Evolutionary conservation across 2,113 vertebrate species (phyloP).

Genomic region (Cettia cetti): DNA sequence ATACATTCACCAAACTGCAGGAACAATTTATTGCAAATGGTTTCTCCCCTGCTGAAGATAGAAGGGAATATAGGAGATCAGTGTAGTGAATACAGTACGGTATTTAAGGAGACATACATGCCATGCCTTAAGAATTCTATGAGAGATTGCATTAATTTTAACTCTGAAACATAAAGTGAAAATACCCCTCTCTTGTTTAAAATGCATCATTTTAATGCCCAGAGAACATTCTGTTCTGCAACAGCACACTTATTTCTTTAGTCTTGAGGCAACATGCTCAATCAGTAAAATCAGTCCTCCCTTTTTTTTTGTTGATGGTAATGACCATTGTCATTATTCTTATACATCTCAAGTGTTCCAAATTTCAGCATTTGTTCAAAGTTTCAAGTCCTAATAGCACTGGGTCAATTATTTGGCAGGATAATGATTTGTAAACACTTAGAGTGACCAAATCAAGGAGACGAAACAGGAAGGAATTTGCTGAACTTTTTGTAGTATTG

Average conservation of each 20-base stretch:
- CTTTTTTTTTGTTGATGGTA: background rate
- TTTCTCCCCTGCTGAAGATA: background rate
- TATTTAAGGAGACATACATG: background rate
- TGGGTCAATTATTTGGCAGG: background rate
- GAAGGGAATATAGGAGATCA: background rate
- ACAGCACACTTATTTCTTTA: background rate
- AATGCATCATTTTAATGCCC: background rate
- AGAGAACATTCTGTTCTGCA: background rate
- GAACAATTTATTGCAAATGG: background rate
- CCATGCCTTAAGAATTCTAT: background rate
- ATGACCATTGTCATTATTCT: background rate
- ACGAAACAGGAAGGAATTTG: background rate
- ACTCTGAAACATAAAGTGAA: background rate
- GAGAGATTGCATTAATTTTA: background rate
- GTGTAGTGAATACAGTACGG: background rate
- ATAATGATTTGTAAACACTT: background rate
- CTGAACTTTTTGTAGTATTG: background rate
- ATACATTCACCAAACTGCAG: background rate
- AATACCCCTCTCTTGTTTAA: background rate
- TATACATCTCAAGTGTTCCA: background rate
- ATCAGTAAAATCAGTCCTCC: background rate
- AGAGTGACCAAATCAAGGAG: background rate
- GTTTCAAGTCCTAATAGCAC: background rate
- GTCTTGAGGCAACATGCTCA: background rate
- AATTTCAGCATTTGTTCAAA: background rate